phyloP scores from a whole-genome alignment of 2,888 invertebrate species.

The Volucella inanis region DNA sequence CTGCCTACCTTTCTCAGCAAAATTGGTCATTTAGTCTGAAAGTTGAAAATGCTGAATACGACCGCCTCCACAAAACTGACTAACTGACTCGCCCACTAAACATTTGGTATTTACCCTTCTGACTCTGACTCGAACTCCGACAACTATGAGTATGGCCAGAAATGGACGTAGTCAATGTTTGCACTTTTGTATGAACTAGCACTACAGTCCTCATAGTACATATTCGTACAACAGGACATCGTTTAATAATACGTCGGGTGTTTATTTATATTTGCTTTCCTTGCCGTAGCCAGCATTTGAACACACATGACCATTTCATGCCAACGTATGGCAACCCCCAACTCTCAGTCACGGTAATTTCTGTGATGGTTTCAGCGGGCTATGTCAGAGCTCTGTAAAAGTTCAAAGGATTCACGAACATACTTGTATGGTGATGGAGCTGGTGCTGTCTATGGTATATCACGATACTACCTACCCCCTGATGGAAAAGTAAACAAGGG shows the following conservation, averaged over 20 bases:
- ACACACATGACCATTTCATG: slow-evolving; percentile 67
- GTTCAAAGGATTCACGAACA: slow-evolving; percentile 71
- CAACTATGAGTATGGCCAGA: no score
- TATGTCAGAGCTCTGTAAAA: slow-evolving; percentile 44
- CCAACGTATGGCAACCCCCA: slow-evolving; percentile 13
- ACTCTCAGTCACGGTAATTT: slow-evolving; percentile 22
- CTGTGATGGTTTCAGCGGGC: slow-evolving; percentile 47
- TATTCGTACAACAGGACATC: slow-evolving; percentile 38
- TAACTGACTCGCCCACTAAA: slow-evolving; percentile 72
- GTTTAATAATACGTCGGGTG: slow-evolving; percentile 73
- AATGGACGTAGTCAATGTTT: slow-evolving; percentile 7
- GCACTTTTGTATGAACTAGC: background rate
- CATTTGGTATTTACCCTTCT: slow-evolving; percentile 69
- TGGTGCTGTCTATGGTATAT: slow-evolving; percentile 9
- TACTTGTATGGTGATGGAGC: background rate
- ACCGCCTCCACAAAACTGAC: slow-evolving; percentile 42
- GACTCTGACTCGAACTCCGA: no score
- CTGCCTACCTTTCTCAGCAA: slow-evolving; percentile 19
- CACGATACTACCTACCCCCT: background rate
- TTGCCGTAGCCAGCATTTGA: slow-evolving; percentile 46
- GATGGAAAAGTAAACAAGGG: slow-evolving; percentile 51
- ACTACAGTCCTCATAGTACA: slow-evolving; percentile 4
- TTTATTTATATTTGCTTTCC: slow-evolving; percentile 72
- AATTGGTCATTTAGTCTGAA: slow-evolving; percentile 65
- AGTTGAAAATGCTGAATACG: slow-evolving; percentile 28